Evolutionary conservation across 2,797 vertebrate species (phyloP).

Genomic region (Peromyscus eremicus): DNA sequence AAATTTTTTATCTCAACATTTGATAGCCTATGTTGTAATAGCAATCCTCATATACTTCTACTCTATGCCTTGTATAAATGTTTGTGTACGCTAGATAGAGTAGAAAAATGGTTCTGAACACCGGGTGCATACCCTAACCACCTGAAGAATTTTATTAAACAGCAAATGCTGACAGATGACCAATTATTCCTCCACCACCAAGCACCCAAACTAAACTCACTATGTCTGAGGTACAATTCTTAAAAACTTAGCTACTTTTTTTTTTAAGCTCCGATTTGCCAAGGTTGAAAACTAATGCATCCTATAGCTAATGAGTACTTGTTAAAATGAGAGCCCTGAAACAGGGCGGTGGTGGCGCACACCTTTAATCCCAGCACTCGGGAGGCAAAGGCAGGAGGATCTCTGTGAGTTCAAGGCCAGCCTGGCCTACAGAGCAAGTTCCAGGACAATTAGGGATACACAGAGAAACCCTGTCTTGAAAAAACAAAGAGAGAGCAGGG

Average conservation of each 20-base stretch:
- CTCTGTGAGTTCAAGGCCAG: too few relatives aligned
- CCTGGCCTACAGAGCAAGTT: too few relatives aligned
- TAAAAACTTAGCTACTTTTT: not conserved
- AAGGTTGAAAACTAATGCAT: not conserved
- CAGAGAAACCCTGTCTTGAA: too few relatives aligned
- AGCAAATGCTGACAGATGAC: not conserved
- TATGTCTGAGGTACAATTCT: not conserved
- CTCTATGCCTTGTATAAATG: not conserved
- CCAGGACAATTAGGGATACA: too few relatives aligned
- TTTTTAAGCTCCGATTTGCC: not conserved
- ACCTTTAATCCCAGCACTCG: too few relatives aligned
- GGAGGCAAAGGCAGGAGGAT: too few relatives aligned
- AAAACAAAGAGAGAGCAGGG: too few relatives aligned
- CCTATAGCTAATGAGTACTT: not conserved
- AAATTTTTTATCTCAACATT: conserved; percentile 25
- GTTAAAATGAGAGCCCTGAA: not conserved
- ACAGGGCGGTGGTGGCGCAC: not conserved
- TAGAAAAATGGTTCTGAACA: not conserved
- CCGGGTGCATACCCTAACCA: not conserved
- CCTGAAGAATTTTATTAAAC: not conserved
- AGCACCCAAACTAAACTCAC: not conserved
- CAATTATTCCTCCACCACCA: not conserved
- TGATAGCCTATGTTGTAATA: conserved; percentile 13
- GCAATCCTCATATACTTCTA: not conserved
- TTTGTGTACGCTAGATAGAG: not conserved